A percentile compares a stretch with the other conserved stretches of the same genome.
These are phyloP conservation scores for Seira sanloemensis DNA, from an alignment of 2,888 invertebrate species.

Conservation along the genomic window DNA sequence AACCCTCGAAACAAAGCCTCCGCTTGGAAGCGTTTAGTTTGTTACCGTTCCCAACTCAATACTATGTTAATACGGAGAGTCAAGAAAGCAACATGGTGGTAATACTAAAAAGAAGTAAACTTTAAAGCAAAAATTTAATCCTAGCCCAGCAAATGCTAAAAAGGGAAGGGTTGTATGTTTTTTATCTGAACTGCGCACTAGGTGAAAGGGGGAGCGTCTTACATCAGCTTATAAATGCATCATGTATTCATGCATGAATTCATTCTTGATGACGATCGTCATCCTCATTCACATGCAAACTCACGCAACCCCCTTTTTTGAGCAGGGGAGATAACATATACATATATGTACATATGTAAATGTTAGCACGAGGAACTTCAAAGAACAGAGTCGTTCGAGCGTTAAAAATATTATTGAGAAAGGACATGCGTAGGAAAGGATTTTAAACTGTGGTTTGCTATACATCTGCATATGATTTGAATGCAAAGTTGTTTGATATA, in stretches of 20 bases:
- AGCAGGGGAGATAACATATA: no score
- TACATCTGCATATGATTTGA: constrained; percentile 46
- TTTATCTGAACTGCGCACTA: constrained; percentile 7
- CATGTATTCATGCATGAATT: constrained; percentile 43
- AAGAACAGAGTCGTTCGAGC: no score
- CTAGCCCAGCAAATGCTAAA: no score
- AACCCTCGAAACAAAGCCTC: no score
- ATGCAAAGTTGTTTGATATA: constrained; percentile 42
- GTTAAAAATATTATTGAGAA: no score
- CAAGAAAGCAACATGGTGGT: constrained; percentile 2
- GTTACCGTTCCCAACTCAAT: background rate
- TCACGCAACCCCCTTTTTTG: constrained; percentile 36
- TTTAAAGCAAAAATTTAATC: no score
- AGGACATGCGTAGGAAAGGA: constrained; percentile 52
- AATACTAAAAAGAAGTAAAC: background rate
- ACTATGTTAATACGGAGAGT: constrained; percentile 50
- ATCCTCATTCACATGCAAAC: constrained; percentile 34
- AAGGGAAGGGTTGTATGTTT: constrained; percentile 32
- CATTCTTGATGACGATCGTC: constrained; percentile 18
- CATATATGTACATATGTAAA: no score
- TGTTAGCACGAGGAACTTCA: no score
- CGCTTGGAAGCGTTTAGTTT: constrained; percentile 21
- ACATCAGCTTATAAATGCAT: constrained; percentile 13
- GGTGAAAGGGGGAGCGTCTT: constrained; percentile 31
- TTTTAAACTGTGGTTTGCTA: constrained; percentile 45